Evolutionary conservation across 2,797 vertebrate genomes (phyloP).

Genomic region (Myotis planiceps): DNA sequence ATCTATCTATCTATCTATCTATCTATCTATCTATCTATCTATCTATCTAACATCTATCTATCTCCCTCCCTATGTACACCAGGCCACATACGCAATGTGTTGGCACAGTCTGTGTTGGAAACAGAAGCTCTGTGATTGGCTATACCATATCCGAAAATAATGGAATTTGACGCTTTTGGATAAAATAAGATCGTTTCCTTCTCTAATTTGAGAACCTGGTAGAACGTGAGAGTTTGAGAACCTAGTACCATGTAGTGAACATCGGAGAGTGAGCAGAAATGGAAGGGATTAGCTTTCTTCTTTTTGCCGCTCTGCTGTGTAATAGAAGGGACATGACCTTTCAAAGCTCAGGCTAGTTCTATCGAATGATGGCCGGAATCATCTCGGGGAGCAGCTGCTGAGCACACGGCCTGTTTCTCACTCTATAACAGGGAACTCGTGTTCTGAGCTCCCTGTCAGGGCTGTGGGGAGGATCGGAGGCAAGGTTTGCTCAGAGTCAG

Average conservation of each 20-base stretch:
- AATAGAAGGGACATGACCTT: not conserved
- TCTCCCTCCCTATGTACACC: no score
- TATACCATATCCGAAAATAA: not conserved
- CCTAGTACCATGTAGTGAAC: not conserved
- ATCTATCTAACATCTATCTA: fast-evolving
- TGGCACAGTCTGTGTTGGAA: not conserved
- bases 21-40: no score
- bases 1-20: not conserved
- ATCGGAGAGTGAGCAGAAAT: not conserved
- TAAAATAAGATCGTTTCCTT: not conserved
- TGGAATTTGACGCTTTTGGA: not conserved
- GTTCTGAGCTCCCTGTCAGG: not conserved
- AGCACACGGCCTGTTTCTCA: not conserved
- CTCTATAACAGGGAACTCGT: fast-evolving
- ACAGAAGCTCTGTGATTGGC: not conserved
- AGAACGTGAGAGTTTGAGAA: not conserved
- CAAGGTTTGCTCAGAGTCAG: not conserved
- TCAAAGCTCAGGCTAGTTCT: not conserved
- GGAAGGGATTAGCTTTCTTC: not conserved
- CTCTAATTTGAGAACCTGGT: not conserved
- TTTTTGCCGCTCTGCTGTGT: not conserved
- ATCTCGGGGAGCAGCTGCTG: no score
- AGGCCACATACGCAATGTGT: not conserved
- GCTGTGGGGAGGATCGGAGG: not conserved
- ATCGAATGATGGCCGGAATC: fast-evolving